A percentile compares a stretch with the other conserved stretches of the same genome.
Conservation (phyloP, 2,797 vertebrate genomes). For the Megaceryle alcyon region DNA sequence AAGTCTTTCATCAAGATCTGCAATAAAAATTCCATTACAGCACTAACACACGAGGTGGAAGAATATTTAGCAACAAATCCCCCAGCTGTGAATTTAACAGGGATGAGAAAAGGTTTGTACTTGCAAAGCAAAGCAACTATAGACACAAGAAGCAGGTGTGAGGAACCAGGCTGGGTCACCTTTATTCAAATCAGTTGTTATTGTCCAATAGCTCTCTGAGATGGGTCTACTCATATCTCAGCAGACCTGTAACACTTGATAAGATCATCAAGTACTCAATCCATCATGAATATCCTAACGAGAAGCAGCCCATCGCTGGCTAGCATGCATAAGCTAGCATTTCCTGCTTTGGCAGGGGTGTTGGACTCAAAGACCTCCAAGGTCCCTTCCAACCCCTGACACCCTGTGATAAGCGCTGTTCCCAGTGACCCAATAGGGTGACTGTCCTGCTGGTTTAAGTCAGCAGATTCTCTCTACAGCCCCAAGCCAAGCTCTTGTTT, state of each 20-base stretch:
- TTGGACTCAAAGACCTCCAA: too few species aligned
- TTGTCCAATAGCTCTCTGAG: neutral
- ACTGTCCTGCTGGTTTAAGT: neutral
- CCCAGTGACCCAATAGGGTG: neutral
- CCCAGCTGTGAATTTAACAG: neutral
- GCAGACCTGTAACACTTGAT: neutral
- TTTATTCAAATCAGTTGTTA: neutral
- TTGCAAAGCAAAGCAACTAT: neutral
- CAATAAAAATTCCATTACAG: neutral
- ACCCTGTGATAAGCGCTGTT: neutral
- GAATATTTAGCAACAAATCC: neutral
- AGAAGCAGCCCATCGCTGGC: neutral
- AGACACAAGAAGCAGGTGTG: neutral
- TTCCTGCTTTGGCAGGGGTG: too few species aligned
- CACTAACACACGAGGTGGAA: neutral
- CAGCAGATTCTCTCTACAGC: neutral
- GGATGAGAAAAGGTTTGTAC: neutral
- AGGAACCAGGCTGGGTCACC: neutral
- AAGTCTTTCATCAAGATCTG: neutral
- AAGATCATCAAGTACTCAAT: neutral
- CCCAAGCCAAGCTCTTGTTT: neutral
- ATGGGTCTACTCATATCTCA: neutral
- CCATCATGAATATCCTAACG: neutral
- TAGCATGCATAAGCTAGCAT: too few species aligned
- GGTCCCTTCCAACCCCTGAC: too few species aligned